Percentiles rank a stretch among this genome's conserved stretches.
phyloP scores from a whole-genome alignment of 2,888 invertebrate genomes.

The Cephus pulcher region DNA sequence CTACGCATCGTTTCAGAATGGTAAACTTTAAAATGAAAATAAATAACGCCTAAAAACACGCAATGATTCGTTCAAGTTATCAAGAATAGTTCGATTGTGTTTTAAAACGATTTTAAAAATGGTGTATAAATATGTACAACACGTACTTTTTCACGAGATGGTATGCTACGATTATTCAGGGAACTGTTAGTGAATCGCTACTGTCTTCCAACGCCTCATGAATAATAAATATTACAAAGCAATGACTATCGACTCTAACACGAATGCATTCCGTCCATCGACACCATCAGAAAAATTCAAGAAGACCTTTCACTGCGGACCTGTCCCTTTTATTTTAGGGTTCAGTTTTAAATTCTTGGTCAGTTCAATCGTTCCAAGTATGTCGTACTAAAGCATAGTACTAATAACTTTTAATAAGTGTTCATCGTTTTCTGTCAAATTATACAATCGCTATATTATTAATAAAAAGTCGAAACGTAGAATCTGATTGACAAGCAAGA shows the following conservation, averaged over 20 bases:
- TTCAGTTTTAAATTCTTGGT: background rate
- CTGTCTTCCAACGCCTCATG: slow-evolving; percentile 23
- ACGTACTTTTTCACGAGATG: slow-evolving; percentile 11
- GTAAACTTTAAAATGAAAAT: slow-evolving; percentile 5
- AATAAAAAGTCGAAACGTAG: background rate
- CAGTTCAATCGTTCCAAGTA: background rate
- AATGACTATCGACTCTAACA: background rate
- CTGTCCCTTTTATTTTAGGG: background rate
- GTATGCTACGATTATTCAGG: slow-evolving; percentile 29
- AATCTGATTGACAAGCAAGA: background rate
- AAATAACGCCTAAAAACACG: background rate
- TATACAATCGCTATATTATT: background rate
- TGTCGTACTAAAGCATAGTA: background rate
- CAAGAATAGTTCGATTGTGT: background rate
- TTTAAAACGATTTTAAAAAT: background rate
- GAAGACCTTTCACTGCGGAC: background rate
- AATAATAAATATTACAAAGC: slow-evolving; percentile 43
- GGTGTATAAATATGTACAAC: background rate
- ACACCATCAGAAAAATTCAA: background rate
- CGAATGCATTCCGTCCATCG: background rate
- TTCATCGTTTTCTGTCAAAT: background rate
- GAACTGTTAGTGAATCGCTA: slow-evolving; percentile 35
- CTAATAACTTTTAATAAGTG: background rate
- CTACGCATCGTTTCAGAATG: background rate
- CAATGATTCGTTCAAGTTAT: background rate